Evolutionary conservation across 2,113 vertebrate species (phyloP), one percentile per base, ranked within the genome.

Genomic region (Melanerpes formicivorus): DNA sequence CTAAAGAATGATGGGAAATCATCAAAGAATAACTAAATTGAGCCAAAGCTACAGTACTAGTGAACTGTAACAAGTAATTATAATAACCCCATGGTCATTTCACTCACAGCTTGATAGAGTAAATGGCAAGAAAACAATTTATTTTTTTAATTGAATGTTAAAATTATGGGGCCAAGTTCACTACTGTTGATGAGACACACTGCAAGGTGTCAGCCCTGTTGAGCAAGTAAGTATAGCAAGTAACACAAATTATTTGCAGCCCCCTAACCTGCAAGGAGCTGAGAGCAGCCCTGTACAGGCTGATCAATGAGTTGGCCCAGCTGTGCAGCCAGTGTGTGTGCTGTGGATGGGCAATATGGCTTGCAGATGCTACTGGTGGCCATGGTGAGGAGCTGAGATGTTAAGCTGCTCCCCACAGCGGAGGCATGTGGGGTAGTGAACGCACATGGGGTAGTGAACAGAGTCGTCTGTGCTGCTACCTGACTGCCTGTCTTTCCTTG

Each of bases 51-150:
- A 29, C 73, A 32, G 59, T 83, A 81, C 74, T 67, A 92, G 89
- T 90, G 84, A 80, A 32, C 84, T 12, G 3, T 84, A 94, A 48
- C 80, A 94, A 88, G 87, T 78, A 94, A 96, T 95, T 94, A 84
- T 81, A 76, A 64, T 69, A 95, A 71, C 69, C 30, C 77, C 46
- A 50, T 27, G 77, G 85, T 90, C 80, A 88, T 93, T 95, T 93
- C 52, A 7, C 37, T 93, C 84, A 64, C 82, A 95, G 89, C 67
- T 84, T 97, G 90, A 88, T 32, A 84, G 54, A 75, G 62, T 52
- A 91, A 81, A 87, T 34, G 17, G 30, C 62, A 89, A 80, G 50
- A 94, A 94, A 93, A 65, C 9, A 82, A 55, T 77, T 6, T 17
- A 2, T 2, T 44, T 78, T 29, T 80, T 76, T 67, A 59, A 19